Conservation (phyloP, 2,797 vertebrate species). For the Danio jaintianensis region DNA sequence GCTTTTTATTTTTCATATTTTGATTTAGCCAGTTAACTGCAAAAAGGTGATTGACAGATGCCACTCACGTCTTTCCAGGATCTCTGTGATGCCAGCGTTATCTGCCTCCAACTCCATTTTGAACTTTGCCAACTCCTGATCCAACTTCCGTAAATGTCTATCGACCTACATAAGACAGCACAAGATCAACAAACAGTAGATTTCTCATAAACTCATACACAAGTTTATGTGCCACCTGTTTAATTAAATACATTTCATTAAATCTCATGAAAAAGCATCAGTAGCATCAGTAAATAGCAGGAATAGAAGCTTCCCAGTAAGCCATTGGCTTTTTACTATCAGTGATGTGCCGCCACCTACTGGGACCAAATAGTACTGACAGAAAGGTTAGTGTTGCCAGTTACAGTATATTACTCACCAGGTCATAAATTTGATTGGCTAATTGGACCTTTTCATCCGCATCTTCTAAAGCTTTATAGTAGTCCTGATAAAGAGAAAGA, state of each 20-base stretch:
- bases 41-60: background rate
- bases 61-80: conserved; percentile 94
- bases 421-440: conserved; percentile 99
- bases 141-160: conserved; percentile 95
- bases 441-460: conserved; percentile 98
- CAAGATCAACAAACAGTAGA: background rate
- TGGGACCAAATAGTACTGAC: conserved; percentile 50
- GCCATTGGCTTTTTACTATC: background rate
- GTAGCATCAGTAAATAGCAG: background rate
- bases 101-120: conserved; percentile 99
- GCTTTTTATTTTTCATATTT: background rate
- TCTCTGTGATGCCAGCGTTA: conserved; percentile 98
- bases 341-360: conserved; percentile 63
- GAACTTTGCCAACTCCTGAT: conserved; percentile 98
- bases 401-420: conserved; percentile 83
- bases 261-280: background rate
- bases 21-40: background rate
- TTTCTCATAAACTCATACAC: background rate
- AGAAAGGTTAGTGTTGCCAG: background rate
- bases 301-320: background rate
- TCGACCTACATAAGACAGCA: conserved; percentile 84
- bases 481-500: conserved; percentile 81
- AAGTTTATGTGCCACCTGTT: background rate
- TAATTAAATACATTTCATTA: background rate
- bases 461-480: conserved; percentile 98